phyloP scores from a whole-genome alignment of 2,113 vertebrate genomes.

The Corvus moneduloides region DNA sequence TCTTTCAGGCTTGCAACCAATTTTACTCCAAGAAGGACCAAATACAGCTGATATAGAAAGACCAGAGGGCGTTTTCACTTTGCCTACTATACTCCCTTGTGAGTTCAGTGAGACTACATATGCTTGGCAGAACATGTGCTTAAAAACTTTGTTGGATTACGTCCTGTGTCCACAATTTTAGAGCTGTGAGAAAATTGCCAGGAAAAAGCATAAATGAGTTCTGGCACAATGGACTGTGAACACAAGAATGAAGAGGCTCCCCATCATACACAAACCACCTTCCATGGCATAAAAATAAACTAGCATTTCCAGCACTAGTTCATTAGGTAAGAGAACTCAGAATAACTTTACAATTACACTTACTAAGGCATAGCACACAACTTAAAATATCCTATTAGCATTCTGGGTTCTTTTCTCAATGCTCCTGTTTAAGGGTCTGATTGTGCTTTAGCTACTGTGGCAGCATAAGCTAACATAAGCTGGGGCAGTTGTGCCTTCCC shows the following conservation, averaged over 20 bases:
- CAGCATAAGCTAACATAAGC: background rate
- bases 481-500: background rate
- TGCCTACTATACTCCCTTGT: background rate
- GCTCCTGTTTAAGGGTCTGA: background rate
- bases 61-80: background rate
- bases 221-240: background rate
- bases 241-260: background rate
- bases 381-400: background rate
- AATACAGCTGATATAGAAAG: background rate
- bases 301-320: background rate
- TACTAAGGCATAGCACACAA: background rate
- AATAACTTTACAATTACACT: background rate
- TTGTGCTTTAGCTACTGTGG: background rate
- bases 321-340: background rate
- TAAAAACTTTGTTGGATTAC: background rate
- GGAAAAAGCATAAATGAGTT: constrained; percentile 30
- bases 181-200: constrained; percentile 40
- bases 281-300: background rate
- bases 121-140: background rate
- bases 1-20: background rate
- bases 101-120: background rate
- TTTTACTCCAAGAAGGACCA: background rate
- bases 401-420: background rate
- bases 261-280: background rate
- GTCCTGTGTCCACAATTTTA: constrained; percentile 3